Percentiles rank a stretch among this genome's conserved stretches.
phyloP scores from a whole-genome alignment of 2,797 vertebrate genomes.

The Rhinoraja longicauda region DNA sequence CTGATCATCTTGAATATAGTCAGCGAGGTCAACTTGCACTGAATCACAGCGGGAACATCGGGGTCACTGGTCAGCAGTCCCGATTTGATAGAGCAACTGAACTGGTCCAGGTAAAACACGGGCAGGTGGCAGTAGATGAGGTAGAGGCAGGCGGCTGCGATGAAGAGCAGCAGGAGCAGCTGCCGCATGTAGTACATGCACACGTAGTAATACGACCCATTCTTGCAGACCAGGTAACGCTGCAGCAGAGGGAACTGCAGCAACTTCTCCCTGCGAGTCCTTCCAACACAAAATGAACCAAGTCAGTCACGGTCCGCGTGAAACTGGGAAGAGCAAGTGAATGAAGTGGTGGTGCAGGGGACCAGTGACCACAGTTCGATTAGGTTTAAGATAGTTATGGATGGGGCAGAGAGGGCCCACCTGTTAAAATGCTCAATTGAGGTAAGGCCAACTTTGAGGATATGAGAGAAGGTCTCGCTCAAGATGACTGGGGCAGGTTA shows the following conservation, averaged over 20 bases:
- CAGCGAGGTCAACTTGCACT: slow-evolving; percentile 82
- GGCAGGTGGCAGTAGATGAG: slow-evolving; percentile 83
- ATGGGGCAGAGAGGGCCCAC: too few species aligned
- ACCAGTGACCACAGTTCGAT: too few species aligned
- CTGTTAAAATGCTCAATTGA: too few species aligned
- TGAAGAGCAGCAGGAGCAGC: slow-evolving; percentile 77
- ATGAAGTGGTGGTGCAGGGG: too few species aligned
- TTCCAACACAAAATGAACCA: slow-evolving; percentile 45
- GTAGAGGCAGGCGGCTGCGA: slow-evolving; percentile 80
- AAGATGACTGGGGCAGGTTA: too few species aligned
- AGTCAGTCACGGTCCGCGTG: neutral
- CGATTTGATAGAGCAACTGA: slow-evolving; percentile 80
- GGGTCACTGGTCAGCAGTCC: slow-evolving; percentile 70
- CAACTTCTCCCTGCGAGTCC: slow-evolving; percentile 81
- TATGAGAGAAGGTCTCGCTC: too few species aligned
- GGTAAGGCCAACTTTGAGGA: too few species aligned
- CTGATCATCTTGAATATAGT: slow-evolving; percentile 85
- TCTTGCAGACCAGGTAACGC: slow-evolving; percentile 85
- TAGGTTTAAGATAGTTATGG: too few species aligned
- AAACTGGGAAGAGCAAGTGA: neutral
- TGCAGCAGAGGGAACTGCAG: slow-evolving; percentile 93
- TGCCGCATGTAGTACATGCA: slow-evolving; percentile 80
- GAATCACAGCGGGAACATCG: slow-evolving; percentile 68
- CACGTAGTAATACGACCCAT: slow-evolving; percentile 77
- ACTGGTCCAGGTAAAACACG: slow-evolving; percentile 84